Percentiles rank a stretch among this genome's conserved stretches.
Conservation (phyloP, 2,797 vertebrate genomes). For the Calcarius lapponicus region DNA sequence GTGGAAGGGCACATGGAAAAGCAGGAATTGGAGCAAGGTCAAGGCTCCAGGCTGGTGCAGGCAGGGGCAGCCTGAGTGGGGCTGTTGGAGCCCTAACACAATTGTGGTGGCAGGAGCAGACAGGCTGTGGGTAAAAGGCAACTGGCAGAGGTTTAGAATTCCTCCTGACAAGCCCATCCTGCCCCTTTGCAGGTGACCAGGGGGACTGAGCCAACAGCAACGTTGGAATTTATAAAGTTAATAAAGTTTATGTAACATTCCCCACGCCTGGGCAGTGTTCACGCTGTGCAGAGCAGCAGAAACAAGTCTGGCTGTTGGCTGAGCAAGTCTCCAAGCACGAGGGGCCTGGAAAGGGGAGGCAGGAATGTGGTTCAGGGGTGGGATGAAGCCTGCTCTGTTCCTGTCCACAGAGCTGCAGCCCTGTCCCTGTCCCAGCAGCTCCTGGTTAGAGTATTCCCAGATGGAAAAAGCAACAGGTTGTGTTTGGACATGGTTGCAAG, state of each 20-base stretch:
- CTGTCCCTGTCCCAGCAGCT: neutral
- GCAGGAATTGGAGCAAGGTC: neutral
- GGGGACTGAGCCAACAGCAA: neutral
- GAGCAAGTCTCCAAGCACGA: neutral
- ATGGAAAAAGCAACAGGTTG: neutral
- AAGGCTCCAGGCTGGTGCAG: neutral
- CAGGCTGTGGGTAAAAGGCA: neutral
- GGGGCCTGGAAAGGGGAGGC: neutral
- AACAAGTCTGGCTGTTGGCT: neutral
- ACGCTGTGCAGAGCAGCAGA: neutral
- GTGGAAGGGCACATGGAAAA: neutral
- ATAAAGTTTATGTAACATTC: neutral
- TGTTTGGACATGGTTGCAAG: accelerated
- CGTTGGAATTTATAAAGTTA: neutral
- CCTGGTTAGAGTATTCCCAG: neutral
- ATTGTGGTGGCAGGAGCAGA: neutral
- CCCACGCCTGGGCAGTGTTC: neutral
- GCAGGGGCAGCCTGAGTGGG: neutral
- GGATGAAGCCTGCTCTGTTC: neutral
- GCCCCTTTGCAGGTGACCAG: neutral
- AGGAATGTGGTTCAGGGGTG: neutral
- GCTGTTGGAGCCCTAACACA: neutral
- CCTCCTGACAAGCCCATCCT: neutral
- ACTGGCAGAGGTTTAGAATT: neutral
- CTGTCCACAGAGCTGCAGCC: accelerated